Conservation (phyloP, 2,888 invertebrate genomes). For the Lepidochrysops patricia region DNA sequence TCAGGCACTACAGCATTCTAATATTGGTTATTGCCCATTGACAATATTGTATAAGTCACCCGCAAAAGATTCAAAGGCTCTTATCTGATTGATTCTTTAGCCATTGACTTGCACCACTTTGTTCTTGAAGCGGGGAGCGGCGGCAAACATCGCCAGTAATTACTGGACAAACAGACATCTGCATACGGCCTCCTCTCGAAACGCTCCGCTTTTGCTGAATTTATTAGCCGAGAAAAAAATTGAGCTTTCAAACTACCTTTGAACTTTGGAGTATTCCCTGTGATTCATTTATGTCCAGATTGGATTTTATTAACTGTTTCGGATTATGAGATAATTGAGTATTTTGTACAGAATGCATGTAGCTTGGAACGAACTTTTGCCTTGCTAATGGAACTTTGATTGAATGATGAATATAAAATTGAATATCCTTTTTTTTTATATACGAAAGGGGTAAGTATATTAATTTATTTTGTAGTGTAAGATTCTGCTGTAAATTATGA, state of each 20-base stretch:
- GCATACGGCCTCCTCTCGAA: constrained; percentile 54
- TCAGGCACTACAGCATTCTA: too few species aligned
- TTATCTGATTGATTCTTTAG: neutral
- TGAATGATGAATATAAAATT: neutral
- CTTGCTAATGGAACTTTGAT: neutral
- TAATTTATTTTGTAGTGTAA: too few species aligned
- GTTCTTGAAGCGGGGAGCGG: constrained; percentile 21
- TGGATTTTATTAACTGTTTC: neutral
- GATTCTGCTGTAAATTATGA: too few species aligned
- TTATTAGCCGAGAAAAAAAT: constrained; percentile 22
- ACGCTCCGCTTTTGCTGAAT: constrained; percentile 23
- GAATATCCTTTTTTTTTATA: neutral
- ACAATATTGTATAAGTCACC: too few species aligned
- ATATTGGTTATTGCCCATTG: too few species aligned
- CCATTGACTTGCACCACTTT: constrained; percentile 17
- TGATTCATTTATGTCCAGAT: neutral
- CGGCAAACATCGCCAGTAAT: constrained; percentile 52
- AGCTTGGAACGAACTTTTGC: too few species aligned
- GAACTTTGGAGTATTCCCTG: constrained; percentile 14
- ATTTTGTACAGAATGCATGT: too few species aligned
- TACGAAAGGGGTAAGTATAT: neutral
- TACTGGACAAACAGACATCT: constrained; percentile 77
- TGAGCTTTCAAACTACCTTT: constrained; percentile 16
- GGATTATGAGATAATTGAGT: neutral
- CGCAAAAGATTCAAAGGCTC: too few species aligned